These are phyloP conservation scores for Dolichotis patagonum DNA, from an alignment of 2,113 vertebrate species.

Conservation along the genomic window DNA sequence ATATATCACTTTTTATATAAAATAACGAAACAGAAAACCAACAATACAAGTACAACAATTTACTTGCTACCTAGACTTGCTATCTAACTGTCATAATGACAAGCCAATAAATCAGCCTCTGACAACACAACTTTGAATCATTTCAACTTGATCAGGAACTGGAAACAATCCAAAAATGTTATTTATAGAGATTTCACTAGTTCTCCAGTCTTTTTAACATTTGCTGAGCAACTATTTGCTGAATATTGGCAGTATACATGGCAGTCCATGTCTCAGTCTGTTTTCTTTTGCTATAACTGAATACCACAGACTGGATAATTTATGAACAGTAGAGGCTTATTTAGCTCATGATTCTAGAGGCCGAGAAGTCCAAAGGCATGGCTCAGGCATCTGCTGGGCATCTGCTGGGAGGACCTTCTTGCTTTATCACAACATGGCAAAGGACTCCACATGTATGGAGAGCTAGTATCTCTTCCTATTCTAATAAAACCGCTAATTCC, in stretches of 20 bases:
- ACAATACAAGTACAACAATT: background rate
- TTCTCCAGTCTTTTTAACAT: slow-evolving; percentile 23
- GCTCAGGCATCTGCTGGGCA: background rate
- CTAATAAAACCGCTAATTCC: background rate
- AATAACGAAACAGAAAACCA: background rate
- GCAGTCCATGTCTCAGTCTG: background rate
- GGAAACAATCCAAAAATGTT: background rate
- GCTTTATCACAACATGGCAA: background rate
- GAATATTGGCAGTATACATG: background rate
- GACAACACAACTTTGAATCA: background rate
- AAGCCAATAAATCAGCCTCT: background rate
- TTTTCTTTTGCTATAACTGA: background rate
- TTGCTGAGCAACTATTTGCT: slow-evolving; percentile 33
- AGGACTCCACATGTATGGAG: too few relatives aligned
- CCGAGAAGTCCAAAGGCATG: background rate
- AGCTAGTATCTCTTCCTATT: background rate
- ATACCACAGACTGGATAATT: background rate
- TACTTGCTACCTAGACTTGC: background rate
- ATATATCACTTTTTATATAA: background rate
- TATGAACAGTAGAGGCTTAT: background rate
- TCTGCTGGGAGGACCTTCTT: background rate
- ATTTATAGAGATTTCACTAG: background rate
- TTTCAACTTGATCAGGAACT: slow-evolving; percentile 1
- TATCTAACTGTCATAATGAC: background rate
- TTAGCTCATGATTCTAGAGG: background rate